Evolutionary conservation across 1,140 invertebrate species (phyloP), one percentile per base, ranked within the genome.

Genomic region (Cotesia chilonis): DNA sequence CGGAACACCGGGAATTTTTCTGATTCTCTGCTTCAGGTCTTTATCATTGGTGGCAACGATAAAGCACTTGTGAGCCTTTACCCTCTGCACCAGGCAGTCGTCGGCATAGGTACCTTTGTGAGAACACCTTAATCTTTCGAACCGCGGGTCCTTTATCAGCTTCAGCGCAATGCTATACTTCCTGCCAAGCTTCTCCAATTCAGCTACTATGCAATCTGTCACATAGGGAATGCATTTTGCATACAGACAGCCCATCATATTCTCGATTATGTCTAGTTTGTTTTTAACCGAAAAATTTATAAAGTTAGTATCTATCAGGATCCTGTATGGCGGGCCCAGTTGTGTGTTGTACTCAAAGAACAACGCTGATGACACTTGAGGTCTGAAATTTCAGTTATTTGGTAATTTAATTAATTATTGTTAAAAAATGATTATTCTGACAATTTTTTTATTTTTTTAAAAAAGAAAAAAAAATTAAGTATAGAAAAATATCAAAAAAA

Each of bases 271-370:
- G 82, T 99, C 98, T 68, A 99, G 86, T 89, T 99, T 99, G 83
- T 98, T 98, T 88, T 98, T 98, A 38, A 99, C 97, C 0, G 98
- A 97, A 84, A 99, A 99, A 82, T 99, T 99, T 3, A 99, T 93
- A 80, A 99, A 99, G 88, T 99, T 99, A 1, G 98, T 99, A 85
- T 99, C 98, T 12, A 99, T 85, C 38, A 99, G 87, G 54, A 99
- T 92, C 79, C 98, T 98, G 85, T 98, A 99, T 0, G 98, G 98
- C 10, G 98, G 98, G 1, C 97, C 98, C 2, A 99, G 86, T 83
- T 99, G 97, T n/a, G 94, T 98, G 82, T 99, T 99, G 87, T 99
- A 99, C 83, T 97, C 92, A 80, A 99, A 98, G 84, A 99, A 99
- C 71, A 99, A 83, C 0, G 96, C 96, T 6, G 96, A 96, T 47